Conservation (phyloP, 2,113 vertebrate species). For the Turnix velox region DNA sequence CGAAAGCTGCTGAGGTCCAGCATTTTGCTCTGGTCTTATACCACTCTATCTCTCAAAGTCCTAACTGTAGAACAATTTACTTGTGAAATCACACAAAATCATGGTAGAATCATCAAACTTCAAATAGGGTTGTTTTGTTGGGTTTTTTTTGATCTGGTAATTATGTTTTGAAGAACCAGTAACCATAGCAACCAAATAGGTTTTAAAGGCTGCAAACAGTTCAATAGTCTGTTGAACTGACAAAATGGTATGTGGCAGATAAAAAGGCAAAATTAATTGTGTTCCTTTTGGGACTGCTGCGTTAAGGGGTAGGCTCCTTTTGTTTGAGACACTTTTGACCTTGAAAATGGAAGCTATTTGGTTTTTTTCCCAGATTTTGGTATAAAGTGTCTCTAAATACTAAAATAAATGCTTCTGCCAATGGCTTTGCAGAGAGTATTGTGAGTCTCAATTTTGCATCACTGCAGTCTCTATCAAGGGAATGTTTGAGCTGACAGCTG, state of each 20-base stretch:
- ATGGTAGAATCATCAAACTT: not conserved
- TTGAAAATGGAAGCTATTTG: not conserved
- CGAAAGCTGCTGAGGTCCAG: not conserved
- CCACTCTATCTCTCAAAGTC: not conserved
- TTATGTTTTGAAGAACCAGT: slow-evolving; percentile 36
- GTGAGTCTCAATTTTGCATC: not conserved
- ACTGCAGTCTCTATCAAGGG: not conserved
- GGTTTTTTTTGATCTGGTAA: not conserved
- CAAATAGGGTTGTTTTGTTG: fast-evolving
- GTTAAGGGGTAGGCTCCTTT: not conserved
- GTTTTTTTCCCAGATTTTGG: not conserved
- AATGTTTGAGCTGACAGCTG: not conserved
- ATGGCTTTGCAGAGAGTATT: not conserved
- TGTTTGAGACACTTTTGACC: not conserved
- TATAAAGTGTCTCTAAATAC: not conserved
- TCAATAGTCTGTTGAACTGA: slow-evolving; percentile 29
- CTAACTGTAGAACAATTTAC: not conserved
- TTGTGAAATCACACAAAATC: not conserved
- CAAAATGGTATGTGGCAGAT: not conserved
- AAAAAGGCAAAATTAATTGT: not conserved
- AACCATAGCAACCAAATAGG: slow-evolving; percentile 38
- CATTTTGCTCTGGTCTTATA: not conserved
- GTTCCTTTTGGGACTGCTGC: not conserved
- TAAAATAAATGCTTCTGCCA: not conserved
- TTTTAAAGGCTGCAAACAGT: slow-evolving; percentile 24